Base-by-base conservation (phyloP, 2,888 invertebrate species). In the Polietes domitor region DNA sequence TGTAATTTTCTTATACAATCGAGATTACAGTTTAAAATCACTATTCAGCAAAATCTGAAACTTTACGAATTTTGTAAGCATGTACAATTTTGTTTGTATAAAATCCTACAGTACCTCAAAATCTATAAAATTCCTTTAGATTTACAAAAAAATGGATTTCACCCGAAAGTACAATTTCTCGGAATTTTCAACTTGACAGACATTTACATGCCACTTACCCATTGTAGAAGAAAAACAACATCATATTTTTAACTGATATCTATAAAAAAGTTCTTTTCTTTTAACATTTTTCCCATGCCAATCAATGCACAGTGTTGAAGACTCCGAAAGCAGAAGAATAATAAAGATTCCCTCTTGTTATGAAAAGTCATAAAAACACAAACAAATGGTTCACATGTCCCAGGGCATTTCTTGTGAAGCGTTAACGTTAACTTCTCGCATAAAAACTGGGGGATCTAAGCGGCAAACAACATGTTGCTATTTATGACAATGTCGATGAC, bases 301-400 rank as follows among this genome's bases (percentile, higher is more conserved):
- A 58, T 58, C 58, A 58, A 12, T 58, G 24, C 2, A n/a, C n/a
- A 4, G 12, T 53, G 2, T 53, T 53, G 10, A 53, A 21, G 19
- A 53, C 21, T 7, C 50, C 4, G 19, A 50, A 50, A 53, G 53
- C 53, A 21, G 19, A 10, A 21, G 26, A 58, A 58, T 58, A 26
- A 15, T 58, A 58, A 58, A 58, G 58, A 58, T 24, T n/a, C 37
- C 7, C 4, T 32, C 41, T 68, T 68, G 41, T 43, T 41, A 43
- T 68, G 43, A 43, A 43, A n/a, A 37, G 68, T 15, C 68, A 68
- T 68, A 68, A 68, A 65, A 43, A 12, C 17, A 5, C 68, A 68
- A 41, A 43, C 68, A 68, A 68, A 68, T 68, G 68, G 68, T 68
- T 24, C 68, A 68, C 24, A 43, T 68, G 68, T 24, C 41, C 37